Evolutionary conservation across 2,113 vertebrate genomes (phyloP), one percentile per base, ranked within the genome.

Genomic region (Siniperca knerii): DNA sequence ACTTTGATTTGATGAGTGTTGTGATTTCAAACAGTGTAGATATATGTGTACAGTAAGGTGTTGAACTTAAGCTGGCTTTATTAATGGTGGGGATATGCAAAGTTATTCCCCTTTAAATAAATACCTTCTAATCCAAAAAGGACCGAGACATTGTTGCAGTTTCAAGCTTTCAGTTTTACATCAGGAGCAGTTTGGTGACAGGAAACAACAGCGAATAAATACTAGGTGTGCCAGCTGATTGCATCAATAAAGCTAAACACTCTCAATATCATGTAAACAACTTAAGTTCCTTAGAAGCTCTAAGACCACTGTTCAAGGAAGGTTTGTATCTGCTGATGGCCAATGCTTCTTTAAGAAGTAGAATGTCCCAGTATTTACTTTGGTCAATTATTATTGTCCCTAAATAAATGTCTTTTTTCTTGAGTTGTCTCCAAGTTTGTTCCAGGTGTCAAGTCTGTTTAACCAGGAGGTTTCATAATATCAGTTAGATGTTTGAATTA

Each of bases 21-120:
- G 29, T 37, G 25, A 42, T 20, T 79, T 70, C 21, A 50, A 77
- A 72, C 20, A 29, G 44, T 70, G 13, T n/a, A 52, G 67, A 33
- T 65, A 55, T 20, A 48, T 2, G 12, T 23, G 12, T 4, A 25
- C 20, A 66, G 4, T n/a, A 37, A 29, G 29, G 35, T 70, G 21
- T 37, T 29, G 15, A 66, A 60, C 11, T 44, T 44, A 18, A 23
- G 1, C 52, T 8, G 33, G 6, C 18, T 6, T 25, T 35, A 44
- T 71, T 44, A 50, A 55, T 62, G 29, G 21, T 6, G 16, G 25
- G 23, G 2, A 13, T 13, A 75, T 69, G 54, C 40, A 61, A 25
- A 42, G 15, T 25, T 21, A 13, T 20, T 42, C 9, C 2, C 21
- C 2, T 61, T 46, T 62, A 40, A n/a, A n/a, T 13, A 11, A 68